These are phyloP conservation scores for Spatula versicolor DNA, from an alignment of 2,797 vertebrate genomes.

Conservation along the genomic window DNA sequence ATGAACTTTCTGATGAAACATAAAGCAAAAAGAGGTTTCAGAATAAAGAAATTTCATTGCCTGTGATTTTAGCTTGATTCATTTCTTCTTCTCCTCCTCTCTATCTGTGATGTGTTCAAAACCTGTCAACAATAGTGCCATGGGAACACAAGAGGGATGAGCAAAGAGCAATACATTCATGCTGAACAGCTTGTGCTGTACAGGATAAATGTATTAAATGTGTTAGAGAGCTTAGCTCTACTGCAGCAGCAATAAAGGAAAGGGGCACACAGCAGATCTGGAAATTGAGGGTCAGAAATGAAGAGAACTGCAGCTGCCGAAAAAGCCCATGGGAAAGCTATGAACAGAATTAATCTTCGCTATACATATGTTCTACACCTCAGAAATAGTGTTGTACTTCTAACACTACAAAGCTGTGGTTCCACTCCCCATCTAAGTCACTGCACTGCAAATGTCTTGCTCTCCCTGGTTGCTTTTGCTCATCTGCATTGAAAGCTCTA, in stretches of 20 bases:
- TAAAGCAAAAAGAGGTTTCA: not conserved
- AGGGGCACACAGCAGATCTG: not conserved
- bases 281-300: not conserved
- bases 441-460: fast-evolving
- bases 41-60: not conserved
- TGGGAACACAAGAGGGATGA: not conserved
- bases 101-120: not conserved
- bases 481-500: not conserved
- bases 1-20: constrained; percentile 9
- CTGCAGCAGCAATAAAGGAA: not conserved
- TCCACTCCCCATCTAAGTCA: not conserved
- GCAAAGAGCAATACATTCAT: constrained; percentile 3
- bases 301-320: not conserved
- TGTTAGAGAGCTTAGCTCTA: constrained; percentile 9
- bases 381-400: not conserved
- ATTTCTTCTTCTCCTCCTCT: not conserved
- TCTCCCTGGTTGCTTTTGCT: not conserved
- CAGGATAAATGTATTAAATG: not conserved
- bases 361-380: not conserved
- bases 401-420: not conserved
- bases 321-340: not conserved
- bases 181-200: not conserved
- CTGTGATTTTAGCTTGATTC: constrained; percentile 14
- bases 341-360: not conserved
- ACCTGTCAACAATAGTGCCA: not conserved